Evolutionary conservation across 2,888 invertebrate genomes (phyloP), one percentile per base, ranked within the genome.

Genomic region (Disparrhopalites patrizii): DNA sequence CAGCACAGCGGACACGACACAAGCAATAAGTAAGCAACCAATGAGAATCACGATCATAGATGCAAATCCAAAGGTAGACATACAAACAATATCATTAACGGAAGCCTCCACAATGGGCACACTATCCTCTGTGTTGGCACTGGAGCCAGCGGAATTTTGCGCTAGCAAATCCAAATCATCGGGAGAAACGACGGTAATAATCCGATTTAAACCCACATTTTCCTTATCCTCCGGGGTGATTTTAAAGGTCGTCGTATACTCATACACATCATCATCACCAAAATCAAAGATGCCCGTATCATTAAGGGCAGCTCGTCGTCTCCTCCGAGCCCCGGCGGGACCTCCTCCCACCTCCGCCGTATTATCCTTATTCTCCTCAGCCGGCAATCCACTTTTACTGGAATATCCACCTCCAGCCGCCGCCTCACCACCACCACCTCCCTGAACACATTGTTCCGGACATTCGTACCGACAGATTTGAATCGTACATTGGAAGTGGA

Each of bases 51-150:
- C 86, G 30, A 94, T 82, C 30, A 92, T 91, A 33, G 91, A 89
- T 40, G 92, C 89, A 77, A 94, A 94, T 13, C 93, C 92, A n/a
- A 92, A 90, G 3, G 93, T 93, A 0, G 93, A 93, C 92, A 75
- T 75, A 54, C 75, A 75, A 23, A 75, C 73, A 62, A 75, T 68
- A 43, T 74, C 72, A 56, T 62, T 62, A 15, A 62, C 50, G 10
- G 67, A 27, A 31, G 71, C 65, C 47, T 75, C 72, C 40, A 75
- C 62, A 8, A 75, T 40, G 47, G 72, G 71, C 20, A 72, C 70
- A 38, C 64, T 68, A 20, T 74, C 71, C 18, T 70, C 70, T 4
- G 52, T 65, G 15, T 43, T 31, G 30, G 52, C 61, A 40, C 56
- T 62, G 27, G 64, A 66, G 18, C 62, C 68, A 0, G 70, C 64